Percentiles rank a stretch among this genome's conserved stretches.
phyloP scores from a whole-genome alignment of 2,888 invertebrate species.

The Drosophila stalkeri region DNA sequence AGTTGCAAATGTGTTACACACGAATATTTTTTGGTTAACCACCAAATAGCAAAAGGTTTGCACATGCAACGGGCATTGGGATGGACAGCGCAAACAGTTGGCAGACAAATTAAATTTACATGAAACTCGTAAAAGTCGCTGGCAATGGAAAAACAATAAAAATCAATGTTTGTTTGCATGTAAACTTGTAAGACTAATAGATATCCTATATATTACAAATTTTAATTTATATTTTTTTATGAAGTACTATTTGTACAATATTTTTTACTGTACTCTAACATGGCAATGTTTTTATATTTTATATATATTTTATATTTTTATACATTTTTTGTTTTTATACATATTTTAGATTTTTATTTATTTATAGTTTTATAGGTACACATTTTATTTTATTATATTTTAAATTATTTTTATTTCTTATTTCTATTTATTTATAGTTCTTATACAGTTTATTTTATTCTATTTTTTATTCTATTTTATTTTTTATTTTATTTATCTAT shows the following conservation, averaged over 20 bases:
- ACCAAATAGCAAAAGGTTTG: constrained; percentile 47
- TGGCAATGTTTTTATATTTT: too few relatives aligned
- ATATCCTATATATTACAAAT: constrained; percentile 7
- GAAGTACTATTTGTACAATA: not conserved
- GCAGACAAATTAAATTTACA: constrained; percentile 71
- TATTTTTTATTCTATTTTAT: too few relatives aligned
- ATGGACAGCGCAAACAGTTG: constrained; percentile 37
- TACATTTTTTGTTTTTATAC: too few relatives aligned
- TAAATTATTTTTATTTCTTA: too few relatives aligned
- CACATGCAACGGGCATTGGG: constrained; percentile 1
- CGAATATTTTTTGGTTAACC: constrained; percentile 72
- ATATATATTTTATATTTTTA: too few relatives aligned
- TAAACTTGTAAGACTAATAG: not conserved
- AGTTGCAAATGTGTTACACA: constrained; percentile 65
- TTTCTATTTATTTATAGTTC: too few relatives aligned
- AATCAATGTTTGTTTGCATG: constrained; percentile 7
- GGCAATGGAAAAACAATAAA: constrained; percentile 34
- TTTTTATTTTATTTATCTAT: too few relatives aligned
- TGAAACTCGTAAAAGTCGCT: constrained; percentile 37
- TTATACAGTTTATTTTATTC: too few relatives aligned
- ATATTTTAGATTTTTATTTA: too few relatives aligned
- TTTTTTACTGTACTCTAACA: not conserved
- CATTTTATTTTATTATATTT: too few relatives aligned
- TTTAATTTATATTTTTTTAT: not conserved
- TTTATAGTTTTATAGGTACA: too few relatives aligned